Evolutionary conservation across 2,113 vertebrate species (phyloP).

Genomic region (Nycticorax nycticorax): DNA sequence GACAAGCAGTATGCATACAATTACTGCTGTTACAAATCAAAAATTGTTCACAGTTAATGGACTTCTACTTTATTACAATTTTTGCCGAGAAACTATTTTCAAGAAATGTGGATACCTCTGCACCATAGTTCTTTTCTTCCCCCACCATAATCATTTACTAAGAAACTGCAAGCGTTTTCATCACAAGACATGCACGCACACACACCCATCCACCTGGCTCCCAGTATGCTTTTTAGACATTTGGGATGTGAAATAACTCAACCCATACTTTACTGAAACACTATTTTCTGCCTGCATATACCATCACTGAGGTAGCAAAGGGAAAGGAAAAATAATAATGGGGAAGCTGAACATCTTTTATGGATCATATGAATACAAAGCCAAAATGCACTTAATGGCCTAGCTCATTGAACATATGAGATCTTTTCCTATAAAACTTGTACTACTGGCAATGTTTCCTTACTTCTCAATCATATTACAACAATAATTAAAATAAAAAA

Average conservation of each 20-base stretch:
- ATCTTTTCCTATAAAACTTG: constrained; percentile 21
- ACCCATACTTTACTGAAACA: neutral
- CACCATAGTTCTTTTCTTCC: neutral
- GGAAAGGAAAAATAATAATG: constrained; percentile 16
- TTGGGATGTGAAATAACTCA: constrained; percentile 21
- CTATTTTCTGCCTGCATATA: constrained; percentile 16
- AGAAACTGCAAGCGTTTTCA: neutral
- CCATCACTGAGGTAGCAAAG: constrained; percentile 20
- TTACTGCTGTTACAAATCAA: constrained; percentile 35
- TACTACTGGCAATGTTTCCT: constrained; percentile 32
- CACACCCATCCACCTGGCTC: neutral
- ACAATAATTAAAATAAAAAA: neutral
- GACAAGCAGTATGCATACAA: constrained; percentile 8
- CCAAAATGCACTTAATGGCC: neutral
- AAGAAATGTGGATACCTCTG: neutral
- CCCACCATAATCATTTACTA: neutral
- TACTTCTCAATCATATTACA: constrained; percentile 14
- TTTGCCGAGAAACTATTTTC: constrained; percentile 12
- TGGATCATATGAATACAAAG: constrained; percentile 27
- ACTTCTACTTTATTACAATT: neutral
- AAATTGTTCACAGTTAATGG: neutral
- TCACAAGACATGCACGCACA: neutral
- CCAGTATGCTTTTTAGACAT: neutral
- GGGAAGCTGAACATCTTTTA: constrained; percentile 44
- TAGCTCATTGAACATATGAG: neutral